Evolutionary conservation across 1,140 invertebrate genomes (phyloP).

Genomic region (Chrysoperla carnea): DNA sequence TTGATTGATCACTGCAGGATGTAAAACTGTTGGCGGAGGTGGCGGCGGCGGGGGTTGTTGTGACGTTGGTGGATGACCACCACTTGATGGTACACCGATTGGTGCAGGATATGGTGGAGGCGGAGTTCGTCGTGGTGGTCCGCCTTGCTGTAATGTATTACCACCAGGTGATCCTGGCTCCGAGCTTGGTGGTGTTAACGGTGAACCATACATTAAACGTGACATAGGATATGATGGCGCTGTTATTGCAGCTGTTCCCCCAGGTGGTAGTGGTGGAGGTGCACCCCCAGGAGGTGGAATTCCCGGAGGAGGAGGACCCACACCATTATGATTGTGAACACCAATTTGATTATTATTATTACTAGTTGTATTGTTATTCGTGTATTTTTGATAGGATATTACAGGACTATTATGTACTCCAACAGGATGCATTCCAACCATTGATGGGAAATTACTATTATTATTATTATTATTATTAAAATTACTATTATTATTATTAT

Average conservation of each 20-base stretch:
- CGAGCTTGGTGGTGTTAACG: slow-evolving; percentile 62
- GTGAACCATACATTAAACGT: slow-evolving; percentile 56
- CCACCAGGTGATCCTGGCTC: slow-evolving; percentile 63
- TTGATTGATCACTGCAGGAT: slow-evolving; percentile 2
- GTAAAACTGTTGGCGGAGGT: slow-evolving; percentile 12
- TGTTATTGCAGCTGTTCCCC: too few species aligned
- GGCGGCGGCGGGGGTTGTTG: slow-evolving; percentile 20
- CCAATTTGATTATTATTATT: slow-evolving; percentile 3
- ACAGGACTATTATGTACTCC: slow-evolving; percentile 9
- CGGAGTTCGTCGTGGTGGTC: slow-evolving; percentile 34
- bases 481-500: slow-evolving; percentile 5
- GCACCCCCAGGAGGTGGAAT: slow-evolving; percentile 2
- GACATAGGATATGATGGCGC: slow-evolving; percentile 12
- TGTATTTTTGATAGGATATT: background rate
- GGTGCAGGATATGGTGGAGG: slow-evolving; percentile 40
- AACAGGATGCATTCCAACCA: background rate
- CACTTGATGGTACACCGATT: slow-evolving; percentile 16
- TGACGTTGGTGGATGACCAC: slow-evolving; percentile 23
- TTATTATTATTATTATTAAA: slow-evolving; percentile 15
- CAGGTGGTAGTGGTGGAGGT: too few species aligned
- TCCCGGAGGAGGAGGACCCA: slow-evolving; percentile 25
- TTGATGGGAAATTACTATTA: slow-evolving; percentile 20
- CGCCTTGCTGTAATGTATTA: slow-evolving; percentile 21
- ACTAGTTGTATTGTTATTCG: background rate
- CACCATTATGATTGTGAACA: slow-evolving; percentile 21